Evolutionary conservation across 2,888 invertebrate species (phyloP).

Genomic region (Ochropleura leucogaster): DNA sequence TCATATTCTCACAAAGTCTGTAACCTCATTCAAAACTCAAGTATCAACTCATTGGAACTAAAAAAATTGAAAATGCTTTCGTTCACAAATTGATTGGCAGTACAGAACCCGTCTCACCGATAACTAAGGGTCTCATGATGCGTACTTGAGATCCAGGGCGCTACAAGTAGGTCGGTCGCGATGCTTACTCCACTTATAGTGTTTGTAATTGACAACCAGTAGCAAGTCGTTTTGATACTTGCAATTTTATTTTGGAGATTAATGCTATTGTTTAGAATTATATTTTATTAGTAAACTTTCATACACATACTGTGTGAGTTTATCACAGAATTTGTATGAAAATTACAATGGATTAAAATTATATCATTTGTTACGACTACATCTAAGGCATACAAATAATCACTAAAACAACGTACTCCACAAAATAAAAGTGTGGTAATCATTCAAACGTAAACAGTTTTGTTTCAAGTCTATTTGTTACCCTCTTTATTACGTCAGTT

Average conservation of each 20-base stretch:
- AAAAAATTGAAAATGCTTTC: constrained; percentile 12
- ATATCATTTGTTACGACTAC: too few species aligned
- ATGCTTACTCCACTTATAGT: constrained; percentile 80
- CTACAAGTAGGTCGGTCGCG: constrained; percentile 70
- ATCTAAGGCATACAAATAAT: too few species aligned
- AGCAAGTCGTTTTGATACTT: constrained; percentile 75
- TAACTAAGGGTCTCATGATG: constrained; percentile 75
- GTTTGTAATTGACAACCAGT: constrained; percentile 72
- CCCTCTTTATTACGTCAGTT: neutral
- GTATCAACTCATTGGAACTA: constrained; percentile 3
- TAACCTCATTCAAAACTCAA: constrained; percentile 6
- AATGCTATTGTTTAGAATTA: neutral
- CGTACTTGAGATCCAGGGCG: constrained; percentile 60
- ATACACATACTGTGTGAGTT: too few species aligned
- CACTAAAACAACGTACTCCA: too few species aligned
- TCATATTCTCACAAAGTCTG: neutral
- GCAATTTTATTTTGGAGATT: neutral
- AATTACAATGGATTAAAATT: too few species aligned
- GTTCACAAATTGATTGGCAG: constrained; percentile 14
- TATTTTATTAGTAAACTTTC: too few species aligned
- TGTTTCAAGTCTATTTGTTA: neutral
- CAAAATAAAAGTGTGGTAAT: too few species aligned
- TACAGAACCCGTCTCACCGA: constrained; percentile 73
- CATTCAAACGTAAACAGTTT: neutral
- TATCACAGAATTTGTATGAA: too few species aligned